Evolutionary conservation across 2,797 vertebrate species (phyloP), one percentile per base, ranked within the genome.

Genomic region (Arrhamphus sclerolepis): DNA sequence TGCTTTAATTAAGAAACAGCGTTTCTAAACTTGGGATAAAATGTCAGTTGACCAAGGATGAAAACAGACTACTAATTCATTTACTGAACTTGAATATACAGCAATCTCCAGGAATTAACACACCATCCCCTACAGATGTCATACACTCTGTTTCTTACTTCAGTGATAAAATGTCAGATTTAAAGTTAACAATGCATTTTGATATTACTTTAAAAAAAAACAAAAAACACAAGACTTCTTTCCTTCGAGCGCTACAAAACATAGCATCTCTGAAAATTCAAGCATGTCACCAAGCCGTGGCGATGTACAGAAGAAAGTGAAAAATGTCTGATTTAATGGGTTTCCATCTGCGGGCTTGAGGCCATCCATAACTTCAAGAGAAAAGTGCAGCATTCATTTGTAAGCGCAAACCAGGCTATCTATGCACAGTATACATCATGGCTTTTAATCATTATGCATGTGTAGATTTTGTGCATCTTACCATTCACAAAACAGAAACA

Each of bases 291-390:
- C 34, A 38, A 38, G 34, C 34, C 34, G 34, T 38, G 34, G 34
- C 34, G 14, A 38, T 14, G 14, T 38, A 13, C 34, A 38, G 34
- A 38, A 38, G 34, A 38, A 65, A 69, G 70, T 71, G 67, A 67
- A 52, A 72, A 72, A 84, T 69, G 66, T 65, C 22, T 0, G 11
- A 82, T 75, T 75, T 65, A 81, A 81, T 78, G 71, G 73, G 52
- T 81, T 83, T 79, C 76, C 56, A 50, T 42, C 66, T 58, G 31
- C 57, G 70, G 51, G 65, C 77, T 58, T 0, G 19, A 60, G 75
- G 74, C 40, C 31, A 9, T 16, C 34, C 13, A 14, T 55, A 77
- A 75, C 78, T 79, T 72, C 59, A 47, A 42, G 50, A 22, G 40
- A 34, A 29, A 28, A 65, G 52, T 47, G 17, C 42, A 43, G 34